Percentiles rank a stretch among this genome's conserved stretches.
These are phyloP conservation scores for Hyalella azteca DNA, from an alignment of 2,888 invertebrate species.

Conservation along the genomic window DNA sequence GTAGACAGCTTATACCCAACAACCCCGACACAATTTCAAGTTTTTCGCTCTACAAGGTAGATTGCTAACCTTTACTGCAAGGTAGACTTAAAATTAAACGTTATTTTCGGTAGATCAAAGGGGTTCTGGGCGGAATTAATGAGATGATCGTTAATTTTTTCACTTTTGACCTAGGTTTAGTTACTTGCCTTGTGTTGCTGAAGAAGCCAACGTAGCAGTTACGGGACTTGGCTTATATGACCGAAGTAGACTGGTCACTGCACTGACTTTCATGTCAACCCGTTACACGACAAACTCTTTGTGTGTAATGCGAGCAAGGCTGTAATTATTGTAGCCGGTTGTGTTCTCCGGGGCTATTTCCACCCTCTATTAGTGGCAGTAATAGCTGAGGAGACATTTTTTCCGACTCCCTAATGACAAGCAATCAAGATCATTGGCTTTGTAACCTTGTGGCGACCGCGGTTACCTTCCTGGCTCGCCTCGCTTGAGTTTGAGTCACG, in stretches of 20 bases:
- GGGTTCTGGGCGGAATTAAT: background rate
- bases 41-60: background rate
- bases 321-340: constrained; percentile 24
- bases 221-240: background rate
- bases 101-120: constrained; percentile 2
- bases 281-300: constrained; percentile 19
- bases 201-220: background rate
- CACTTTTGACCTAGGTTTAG: background rate
- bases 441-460: too few species aligned
- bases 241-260: background rate
- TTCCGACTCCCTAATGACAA: constrained; percentile 21
- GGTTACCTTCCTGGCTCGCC: too few species aligned
- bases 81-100: background rate
- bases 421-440: background rate
- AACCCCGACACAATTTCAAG: too few species aligned
- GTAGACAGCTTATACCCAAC: too few species aligned
- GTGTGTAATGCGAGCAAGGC: constrained; percentile 20
- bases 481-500: too few species aligned
- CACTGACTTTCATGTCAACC: background rate
- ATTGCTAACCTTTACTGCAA: background rate
- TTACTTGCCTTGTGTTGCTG: background rate
- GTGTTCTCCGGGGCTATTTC: constrained; percentile 17
- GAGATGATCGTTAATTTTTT: constrained; percentile 19
- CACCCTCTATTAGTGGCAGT: constrained; percentile 19
- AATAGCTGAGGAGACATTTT: constrained; percentile 19